Percentiles rank a stretch among this genome's conserved stretches.
phyloP scores from a whole-genome alignment of 2,113 vertebrate species.

The Coracopsis vasa region DNA sequence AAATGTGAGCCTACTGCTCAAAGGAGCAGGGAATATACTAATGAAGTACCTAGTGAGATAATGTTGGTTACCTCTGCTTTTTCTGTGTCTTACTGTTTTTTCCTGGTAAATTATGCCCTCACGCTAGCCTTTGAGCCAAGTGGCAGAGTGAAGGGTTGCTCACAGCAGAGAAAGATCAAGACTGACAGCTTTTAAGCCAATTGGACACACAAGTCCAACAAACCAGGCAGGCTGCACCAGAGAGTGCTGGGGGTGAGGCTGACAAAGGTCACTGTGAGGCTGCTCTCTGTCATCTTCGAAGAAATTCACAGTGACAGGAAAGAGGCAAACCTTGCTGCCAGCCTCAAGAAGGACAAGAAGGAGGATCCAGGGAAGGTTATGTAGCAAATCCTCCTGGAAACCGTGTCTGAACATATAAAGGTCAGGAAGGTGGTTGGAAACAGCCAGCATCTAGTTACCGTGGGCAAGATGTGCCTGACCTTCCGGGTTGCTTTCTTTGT shows the following conservation, averaged over 20 bases:
- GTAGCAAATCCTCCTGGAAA: neutral
- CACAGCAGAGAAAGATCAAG: neutral
- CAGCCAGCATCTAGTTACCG: neutral
- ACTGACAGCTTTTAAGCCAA: neutral
- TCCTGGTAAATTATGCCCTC: neutral
- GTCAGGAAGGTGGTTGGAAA: neutral
- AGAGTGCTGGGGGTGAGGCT: neutral
- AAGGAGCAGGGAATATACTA: neutral
- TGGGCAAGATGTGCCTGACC: neutral
- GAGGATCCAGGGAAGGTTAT: neutral
- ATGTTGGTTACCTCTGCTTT: neutral
- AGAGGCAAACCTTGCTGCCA: neutral
- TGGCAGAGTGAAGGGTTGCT: neutral
- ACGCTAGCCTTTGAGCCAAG: neutral
- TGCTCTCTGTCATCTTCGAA: neutral
- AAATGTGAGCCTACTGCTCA: neutral
- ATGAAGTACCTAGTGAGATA: neutral
- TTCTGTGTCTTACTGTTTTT: neutral
- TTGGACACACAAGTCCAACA: rapidly evolving
- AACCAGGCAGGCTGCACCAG: neutral
- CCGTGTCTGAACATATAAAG: neutral
- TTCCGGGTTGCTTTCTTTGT: neutral
- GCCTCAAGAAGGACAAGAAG: neutral
- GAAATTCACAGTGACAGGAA: neutral
- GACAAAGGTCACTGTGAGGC: neutral